A percentile compares a stretch with the other conserved stretches of the same genome.
These are phyloP conservation scores for Rhamnusium bicolor DNA, from an alignment of 2,888 invertebrate species.

Conservation along the genomic window DNA sequence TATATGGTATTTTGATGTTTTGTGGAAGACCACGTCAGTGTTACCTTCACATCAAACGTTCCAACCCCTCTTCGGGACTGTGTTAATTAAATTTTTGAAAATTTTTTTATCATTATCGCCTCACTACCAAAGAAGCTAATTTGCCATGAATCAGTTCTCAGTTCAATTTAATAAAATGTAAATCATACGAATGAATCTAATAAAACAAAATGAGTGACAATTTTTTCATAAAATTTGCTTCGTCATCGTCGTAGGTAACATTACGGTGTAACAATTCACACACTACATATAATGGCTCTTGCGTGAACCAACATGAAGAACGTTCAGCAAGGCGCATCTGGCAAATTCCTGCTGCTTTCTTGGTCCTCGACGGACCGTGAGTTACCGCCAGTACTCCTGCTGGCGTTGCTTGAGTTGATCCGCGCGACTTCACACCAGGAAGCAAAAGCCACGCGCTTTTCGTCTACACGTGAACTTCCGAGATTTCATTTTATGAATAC, in stretches of 20 bases:
- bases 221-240: neutral
- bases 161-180: neutral
- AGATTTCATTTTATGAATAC: neutral
- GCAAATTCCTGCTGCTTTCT: slow-evolving; percentile 42
- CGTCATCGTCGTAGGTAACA: neutral
- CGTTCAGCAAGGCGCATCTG: slow-evolving; percentile 52
- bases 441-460: slow-evolving; percentile 50
- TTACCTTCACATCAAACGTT: too few relatives aligned
- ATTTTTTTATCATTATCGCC: neutral
- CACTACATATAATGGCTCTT: neutral
- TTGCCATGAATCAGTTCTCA: neutral
- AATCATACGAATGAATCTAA: neutral
- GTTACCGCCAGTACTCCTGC: slow-evolving; percentile 55
- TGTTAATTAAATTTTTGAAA: too few relatives aligned
- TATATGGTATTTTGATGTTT: too few relatives aligned
- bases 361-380: slow-evolving; percentile 39
- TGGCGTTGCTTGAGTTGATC: slow-evolving; percentile 45
- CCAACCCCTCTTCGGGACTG: too few relatives aligned
- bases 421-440: slow-evolving; percentile 43
- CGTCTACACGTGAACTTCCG: slow-evolving; percentile 26
- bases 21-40: too few relatives aligned
- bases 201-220: neutral
- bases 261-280: neutral
- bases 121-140: neutral
- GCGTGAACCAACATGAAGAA: neutral